Evolutionary conservation across 1,140 invertebrate genomes (phyloP).

Genomic region (Zaprionus taronus): DNA sequence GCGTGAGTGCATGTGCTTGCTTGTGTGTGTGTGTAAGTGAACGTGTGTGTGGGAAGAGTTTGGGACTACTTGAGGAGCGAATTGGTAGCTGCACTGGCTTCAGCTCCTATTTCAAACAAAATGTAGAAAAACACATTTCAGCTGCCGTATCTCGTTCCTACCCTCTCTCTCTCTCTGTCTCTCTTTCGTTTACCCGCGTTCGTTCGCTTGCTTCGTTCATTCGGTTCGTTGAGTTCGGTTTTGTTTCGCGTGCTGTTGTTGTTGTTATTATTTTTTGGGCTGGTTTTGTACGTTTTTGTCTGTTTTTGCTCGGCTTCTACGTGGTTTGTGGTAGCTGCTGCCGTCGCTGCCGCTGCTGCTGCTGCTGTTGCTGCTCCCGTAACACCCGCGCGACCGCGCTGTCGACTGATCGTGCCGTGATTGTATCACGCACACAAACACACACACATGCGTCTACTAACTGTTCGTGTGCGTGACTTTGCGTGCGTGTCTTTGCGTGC

Average conservation of each 20-base stretch:
- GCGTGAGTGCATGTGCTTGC: conserved; percentile 13
- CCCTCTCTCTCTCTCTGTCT: conserved; percentile 37
- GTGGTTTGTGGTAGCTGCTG: conserved; percentile 77
- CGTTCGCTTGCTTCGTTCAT: conserved; percentile 30
- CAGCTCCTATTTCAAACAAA: conserved; percentile 85
- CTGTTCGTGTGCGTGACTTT: conserved; percentile 27
- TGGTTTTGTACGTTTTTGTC: conserved; percentile 11
- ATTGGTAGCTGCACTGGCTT: conserved; percentile 84
- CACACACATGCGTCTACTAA: conserved; percentile 23
- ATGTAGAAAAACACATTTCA: conserved; percentile 84
- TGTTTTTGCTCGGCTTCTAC: conserved; percentile 59
- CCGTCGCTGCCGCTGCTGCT: conserved; percentile 55
- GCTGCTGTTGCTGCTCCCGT: conserved; percentile 68
- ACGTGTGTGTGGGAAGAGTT: conserved; percentile 84
- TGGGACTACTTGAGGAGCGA: conserved; percentile 84
- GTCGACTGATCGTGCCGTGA: conserved; percentile 50
- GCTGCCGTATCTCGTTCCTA: conserved; percentile 75
- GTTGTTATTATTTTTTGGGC: conserved; percentile 36
- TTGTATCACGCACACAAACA: conserved; percentile 41
- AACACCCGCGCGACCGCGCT: conserved; percentile 57
- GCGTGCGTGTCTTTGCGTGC: conserved; percentile 18
- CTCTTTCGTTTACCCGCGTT: conserved; percentile 44
- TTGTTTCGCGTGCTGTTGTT: conserved; percentile 27
- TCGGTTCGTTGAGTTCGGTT: conserved; percentile 43
- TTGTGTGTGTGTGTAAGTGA: conserved; percentile 53